Conservation (phyloP, 2,797 vertebrate species). For the Tiaroga cobitis region DNA sequence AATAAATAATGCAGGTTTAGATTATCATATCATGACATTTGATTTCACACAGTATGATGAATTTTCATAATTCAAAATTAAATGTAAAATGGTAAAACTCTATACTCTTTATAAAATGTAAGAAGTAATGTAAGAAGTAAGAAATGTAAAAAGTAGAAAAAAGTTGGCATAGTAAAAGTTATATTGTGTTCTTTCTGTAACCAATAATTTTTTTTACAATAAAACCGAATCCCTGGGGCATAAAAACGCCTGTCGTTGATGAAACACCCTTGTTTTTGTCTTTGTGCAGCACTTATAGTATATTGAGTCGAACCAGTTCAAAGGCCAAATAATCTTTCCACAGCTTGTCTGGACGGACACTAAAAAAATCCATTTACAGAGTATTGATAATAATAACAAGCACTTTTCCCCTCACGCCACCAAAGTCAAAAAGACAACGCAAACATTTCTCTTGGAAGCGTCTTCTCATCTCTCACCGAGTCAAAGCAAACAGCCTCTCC, state of each 20-base stretch:
- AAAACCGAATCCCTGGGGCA: neutral
- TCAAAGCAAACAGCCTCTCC: constrained; percentile 60
- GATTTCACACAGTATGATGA: neutral
- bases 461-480: constrained; percentile 47
- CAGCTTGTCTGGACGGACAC: constrained; percentile 62
- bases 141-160: neutral
- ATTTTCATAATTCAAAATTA: neutral
- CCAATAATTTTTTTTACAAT: neutral
- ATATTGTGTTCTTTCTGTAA: neutral
- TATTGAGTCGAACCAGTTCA: neutral
- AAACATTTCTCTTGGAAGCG: constrained; percentile 76
- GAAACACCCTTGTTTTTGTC: neutral
- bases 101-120: neutral
- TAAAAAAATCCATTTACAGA: constrained; percentile 63
- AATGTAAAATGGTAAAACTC: neutral
- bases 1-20: neutral
- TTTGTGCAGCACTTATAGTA: neutral
- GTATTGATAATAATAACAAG: constrained; percentile 68
- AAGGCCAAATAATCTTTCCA: constrained; percentile 22
- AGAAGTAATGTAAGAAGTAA: too few species aligned
- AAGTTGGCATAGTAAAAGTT: neutral
- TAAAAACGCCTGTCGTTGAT: neutral
- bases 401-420: constrained; percentile 59
- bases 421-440: constrained; percentile 62
- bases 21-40: neutral